Base-by-base conservation (phyloP, 2,888 invertebrate genomes). In the Amphimallon solstitiale region DNA sequence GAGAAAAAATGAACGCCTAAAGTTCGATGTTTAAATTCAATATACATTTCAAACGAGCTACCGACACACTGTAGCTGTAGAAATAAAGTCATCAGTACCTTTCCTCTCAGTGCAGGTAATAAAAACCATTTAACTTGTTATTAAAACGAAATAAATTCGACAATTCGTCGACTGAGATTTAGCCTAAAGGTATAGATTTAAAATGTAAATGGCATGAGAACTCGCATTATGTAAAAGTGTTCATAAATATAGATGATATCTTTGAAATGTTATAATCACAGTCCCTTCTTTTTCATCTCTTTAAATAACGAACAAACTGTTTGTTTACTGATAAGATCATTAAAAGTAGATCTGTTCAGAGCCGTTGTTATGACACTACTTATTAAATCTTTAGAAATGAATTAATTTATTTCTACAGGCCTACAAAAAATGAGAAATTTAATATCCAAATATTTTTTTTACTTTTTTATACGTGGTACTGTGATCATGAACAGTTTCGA, bases 231-330 rank as follows among this genome's bases (percentile, higher is more conserved):
- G 56, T 34, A 48, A 64, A 64, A 56, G 54, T 12, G 52, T 64
- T 64, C 64, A 64, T 65, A 65, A 65, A 65, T 65, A 65, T 56
- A 65, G 64, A 65, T 65, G 48, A 65, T 65, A 59, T 65, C 64
- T 56, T 46, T 21, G 49, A 51, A 63, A 64, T 37, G 45, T 56
- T 64, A 64, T 64, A 64, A 64, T 64, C 64, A 64, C 21, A 14
- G 63, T 64, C 38, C 35, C 45, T 46, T 56, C 52, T 23, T 62
- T 52, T 63, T 51, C 29, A 14, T 52, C 3, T 29, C 9, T 9
- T 40, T 12, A 40, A 38, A 21, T 21, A 40, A 19, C 17, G 54
- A 21, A 51, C 51, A 51, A 59, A 43, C 43, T 59, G 56, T 64
- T 64, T 56, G 64, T 56, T 56, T 56, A 56, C 45, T 54, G 64